A percentile compares a stretch with the other conserved stretches of the same genome.
These are phyloP conservation scores for Molorchus minor DNA, from an alignment of 2,888 invertebrate genomes.

Conservation along the genomic window DNA sequence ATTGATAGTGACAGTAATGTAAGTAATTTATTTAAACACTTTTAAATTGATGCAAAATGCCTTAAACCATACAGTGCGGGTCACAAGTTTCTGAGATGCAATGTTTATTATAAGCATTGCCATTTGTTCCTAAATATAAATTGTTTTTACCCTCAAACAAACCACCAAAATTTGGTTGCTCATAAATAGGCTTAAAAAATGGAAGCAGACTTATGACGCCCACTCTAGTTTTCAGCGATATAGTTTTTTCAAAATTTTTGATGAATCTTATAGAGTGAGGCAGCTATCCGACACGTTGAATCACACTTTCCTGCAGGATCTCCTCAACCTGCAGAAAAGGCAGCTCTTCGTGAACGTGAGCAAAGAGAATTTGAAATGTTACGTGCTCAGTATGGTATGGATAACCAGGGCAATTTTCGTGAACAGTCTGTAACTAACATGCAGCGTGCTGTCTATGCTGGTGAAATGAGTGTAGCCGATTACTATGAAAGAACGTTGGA, in stretches of 20 bases:
- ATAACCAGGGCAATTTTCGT: constrained; percentile 79
- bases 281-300: constrained; percentile 86
- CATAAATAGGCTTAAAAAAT: too few species aligned
- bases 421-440: constrained; percentile 82
- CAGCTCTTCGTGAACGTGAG: constrained; percentile 77
- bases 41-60: too few species aligned
- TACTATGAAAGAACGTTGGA: constrained; percentile 85
- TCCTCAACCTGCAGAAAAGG: constrained; percentile 65
- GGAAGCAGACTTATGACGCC: too few species aligned
- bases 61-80: too few species aligned
- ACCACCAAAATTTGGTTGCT: too few species aligned
- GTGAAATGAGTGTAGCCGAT: constrained; percentile 85
- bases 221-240: too few species aligned
- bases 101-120: too few species aligned
- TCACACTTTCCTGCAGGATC: constrained; percentile 77
- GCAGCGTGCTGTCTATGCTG: constrained; percentile 84
- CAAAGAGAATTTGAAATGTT: constrained; percentile 83
- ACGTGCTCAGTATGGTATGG: constrained; percentile 88
- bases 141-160: too few species aligned
- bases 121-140: too few species aligned
- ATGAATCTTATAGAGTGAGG: constrained; percentile 63
- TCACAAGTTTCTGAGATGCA: too few species aligned
- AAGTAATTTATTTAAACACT: constrained; percentile 48
- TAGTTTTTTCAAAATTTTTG: too few species aligned
- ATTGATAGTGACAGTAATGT: constrained; percentile 65